phyloP scores from a whole-genome alignment of 2,113 vertebrate genomes.

The Silurus meridionalis region DNA sequence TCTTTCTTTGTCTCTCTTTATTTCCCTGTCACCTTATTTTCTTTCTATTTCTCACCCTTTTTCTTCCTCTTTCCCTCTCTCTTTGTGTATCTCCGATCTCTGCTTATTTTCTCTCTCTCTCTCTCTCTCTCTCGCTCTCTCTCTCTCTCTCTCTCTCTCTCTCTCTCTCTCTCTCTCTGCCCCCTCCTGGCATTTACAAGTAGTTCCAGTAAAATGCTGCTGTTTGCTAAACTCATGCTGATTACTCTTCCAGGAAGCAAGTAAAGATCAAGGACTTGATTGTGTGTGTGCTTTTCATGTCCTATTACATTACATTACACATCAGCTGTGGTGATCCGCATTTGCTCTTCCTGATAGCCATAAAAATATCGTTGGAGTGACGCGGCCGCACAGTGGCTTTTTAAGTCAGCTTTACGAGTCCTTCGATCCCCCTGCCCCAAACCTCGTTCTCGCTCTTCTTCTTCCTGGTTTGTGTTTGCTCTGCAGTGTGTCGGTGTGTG shows the following conservation, averaged over 20 bases:
- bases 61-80: neutral
- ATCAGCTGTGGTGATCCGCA: neutral
- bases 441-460: neutral
- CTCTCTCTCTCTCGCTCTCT: neutral
- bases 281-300: constrained; percentile 1
- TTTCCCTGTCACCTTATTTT: neutral
- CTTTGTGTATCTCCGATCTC: neutral
- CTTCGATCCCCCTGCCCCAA: neutral
- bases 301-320: neutral
- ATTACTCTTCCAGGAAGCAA: constrained; percentile 11
- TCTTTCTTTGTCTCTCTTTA: neutral
- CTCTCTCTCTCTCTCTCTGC: neutral
- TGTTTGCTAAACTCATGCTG: constrained; percentile 30
- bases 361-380: neutral
- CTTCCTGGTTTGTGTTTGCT: neutral
- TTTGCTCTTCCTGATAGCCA: neutral
- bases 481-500: constrained; percentile 14
- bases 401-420: neutral
- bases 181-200: neutral
- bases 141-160: neutral
- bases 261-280: constrained; percentile 1
- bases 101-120: neutral
- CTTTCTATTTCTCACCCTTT: neutral
- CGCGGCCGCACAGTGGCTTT: neutral
- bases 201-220: constrained; percentile 33